Evolutionary conservation across 2,797 vertebrate genomes (phyloP).

Genomic region (Eospalax fontanierii): DNA sequence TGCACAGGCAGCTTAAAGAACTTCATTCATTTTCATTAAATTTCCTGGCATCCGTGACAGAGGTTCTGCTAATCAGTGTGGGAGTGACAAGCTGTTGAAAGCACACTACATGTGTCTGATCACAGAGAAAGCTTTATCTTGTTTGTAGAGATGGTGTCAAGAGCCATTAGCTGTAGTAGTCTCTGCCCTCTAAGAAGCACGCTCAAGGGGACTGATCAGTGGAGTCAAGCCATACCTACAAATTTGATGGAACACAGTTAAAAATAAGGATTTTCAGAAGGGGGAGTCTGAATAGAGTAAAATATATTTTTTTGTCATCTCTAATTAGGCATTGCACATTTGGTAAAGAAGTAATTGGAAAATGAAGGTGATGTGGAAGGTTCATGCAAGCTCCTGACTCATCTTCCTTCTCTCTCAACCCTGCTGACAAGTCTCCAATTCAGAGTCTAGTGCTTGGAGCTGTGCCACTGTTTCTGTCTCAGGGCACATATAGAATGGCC

Average conservation of each 20-base stretch:
- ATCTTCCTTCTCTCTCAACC: background rate
- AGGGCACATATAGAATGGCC: background rate
- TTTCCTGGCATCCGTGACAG: conserved; percentile 20
- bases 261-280: conserved; percentile 14
- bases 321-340: background rate
- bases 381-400: background rate
- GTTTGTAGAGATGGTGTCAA: background rate
- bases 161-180: background rate
- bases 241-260: conserved; percentile 33
- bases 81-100: background rate
- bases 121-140: conserved; percentile 20
- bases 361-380: conserved; percentile 20
- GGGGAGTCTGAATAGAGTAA: conserved; percentile 9
- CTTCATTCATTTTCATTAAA: conserved; percentile 69
- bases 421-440: background rate
- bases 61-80: background rate
- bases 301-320: conserved; percentile 7
- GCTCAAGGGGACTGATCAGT: background rate
- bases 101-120: background rate
- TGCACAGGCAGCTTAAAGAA: conserved; percentile 32
- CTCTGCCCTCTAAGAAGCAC: conserved; percentile 28
- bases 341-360: conserved; percentile 3
- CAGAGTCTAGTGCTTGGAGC: background rate
- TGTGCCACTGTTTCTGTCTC: background rate
- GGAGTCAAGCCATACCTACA: background rate